Conservation (phyloP, 1,140 invertebrate species). For the Drosophila cardini region DNA sequence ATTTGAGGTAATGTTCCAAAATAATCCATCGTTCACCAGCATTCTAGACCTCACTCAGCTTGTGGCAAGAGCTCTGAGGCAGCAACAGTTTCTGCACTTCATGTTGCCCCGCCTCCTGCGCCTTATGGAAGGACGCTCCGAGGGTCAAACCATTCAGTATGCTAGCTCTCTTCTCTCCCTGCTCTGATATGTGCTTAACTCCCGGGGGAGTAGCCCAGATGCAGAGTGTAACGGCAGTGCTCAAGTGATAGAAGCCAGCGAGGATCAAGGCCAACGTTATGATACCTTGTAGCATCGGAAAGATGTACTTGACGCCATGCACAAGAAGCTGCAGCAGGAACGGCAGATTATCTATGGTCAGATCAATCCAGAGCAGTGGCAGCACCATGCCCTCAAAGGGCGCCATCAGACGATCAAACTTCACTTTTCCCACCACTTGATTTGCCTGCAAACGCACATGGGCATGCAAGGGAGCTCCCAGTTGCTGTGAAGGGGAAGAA, state of each 20-base stretch:
- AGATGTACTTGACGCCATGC: constrained; percentile 71
- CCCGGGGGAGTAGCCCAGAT: constrained; percentile 55
- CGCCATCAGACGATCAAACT: constrained; percentile 85
- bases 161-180: constrained; percentile 30
- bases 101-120: constrained; percentile 20
- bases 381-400: constrained; percentile 87
- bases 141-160: constrained; percentile 19
- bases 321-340: constrained; percentile 67
- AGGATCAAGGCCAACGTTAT: constrained; percentile 78
- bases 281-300: constrained; percentile 79
- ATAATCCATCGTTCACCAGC: neutral
- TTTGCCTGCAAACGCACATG: constrained; percentile 89
- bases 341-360: constrained; percentile 84
- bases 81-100: constrained; percentile 64
- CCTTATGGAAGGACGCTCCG: constrained; percentile 28
- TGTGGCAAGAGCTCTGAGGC: neutral
- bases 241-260: constrained; percentile 81
- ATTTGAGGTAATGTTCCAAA: constrained; percentile 44
- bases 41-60: constrained; percentile 30
- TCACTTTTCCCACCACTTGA: constrained; percentile 87
- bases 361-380: constrained; percentile 88
- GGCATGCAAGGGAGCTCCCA: constrained; percentile 87
- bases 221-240: constrained; percentile 75
- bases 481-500: constrained; percentile 79
- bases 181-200: constrained; percentile 46